These are phyloP conservation scores for Myopa tessellatipennis DNA, from an alignment of 2,888 invertebrate species.

Conservation along the genomic window DNA sequence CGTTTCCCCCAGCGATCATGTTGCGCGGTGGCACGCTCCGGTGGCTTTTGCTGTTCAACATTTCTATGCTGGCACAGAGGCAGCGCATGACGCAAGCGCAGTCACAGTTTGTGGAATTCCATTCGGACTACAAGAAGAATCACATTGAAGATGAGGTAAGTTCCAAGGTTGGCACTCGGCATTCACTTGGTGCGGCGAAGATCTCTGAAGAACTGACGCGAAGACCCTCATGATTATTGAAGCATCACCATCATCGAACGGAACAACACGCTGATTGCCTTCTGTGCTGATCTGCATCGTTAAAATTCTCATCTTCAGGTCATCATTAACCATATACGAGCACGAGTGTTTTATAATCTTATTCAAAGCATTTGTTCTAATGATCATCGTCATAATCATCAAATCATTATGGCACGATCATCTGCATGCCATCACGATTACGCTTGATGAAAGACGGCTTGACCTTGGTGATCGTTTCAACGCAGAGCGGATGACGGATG, in stretches of 20 bases:
- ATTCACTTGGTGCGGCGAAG: not conserved
- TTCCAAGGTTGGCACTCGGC: constrained; percentile 30
- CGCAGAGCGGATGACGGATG: too few species aligned
- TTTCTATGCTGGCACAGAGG: constrained; percentile 2
- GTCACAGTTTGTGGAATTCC: constrained; percentile 59
- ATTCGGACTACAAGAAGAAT: constrained; percentile 60
- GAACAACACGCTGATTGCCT: not conserved
- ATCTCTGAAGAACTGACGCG: not conserved
- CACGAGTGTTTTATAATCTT: too few species aligned
- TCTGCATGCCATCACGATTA: not conserved
- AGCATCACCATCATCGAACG: not conserved
- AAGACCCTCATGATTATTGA: not conserved
- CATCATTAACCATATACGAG: too few species aligned
- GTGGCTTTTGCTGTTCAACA: constrained; percentile 11
- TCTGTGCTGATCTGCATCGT: too few species aligned
- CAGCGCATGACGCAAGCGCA: constrained; percentile 12
- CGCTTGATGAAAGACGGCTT: not conserved
- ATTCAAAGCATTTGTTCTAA: not conserved
- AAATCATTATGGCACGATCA: too few species aligned
- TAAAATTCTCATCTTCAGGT: too few species aligned
- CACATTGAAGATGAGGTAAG: constrained; percentile 61
- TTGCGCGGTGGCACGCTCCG: not conserved
- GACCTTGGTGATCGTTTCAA: not conserved
- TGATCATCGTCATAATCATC: not conserved
- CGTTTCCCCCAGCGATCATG: constrained; percentile 32